Evolutionary conservation across 2,113 vertebrate genomes (phyloP), one percentile per base, ranked within the genome.

Genomic region (Anhinga anhinga): DNA sequence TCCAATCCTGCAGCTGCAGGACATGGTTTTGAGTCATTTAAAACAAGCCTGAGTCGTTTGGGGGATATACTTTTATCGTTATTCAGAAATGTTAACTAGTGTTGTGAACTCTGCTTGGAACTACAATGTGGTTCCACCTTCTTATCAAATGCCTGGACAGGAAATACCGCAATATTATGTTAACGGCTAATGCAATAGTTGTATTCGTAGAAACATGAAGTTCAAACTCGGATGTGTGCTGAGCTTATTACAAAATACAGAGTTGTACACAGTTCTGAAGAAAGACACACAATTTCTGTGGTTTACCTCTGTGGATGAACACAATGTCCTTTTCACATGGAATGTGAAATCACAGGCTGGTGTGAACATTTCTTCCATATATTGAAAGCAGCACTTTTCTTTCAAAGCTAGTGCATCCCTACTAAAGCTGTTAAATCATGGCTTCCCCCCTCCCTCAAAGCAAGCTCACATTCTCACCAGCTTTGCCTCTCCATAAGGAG

Each of bases 1-100:
- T 93, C 86, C 93, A 95, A 7, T 82, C 77, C 83, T 59, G 80
- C 97, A 97, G 97, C 97, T 97, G 96, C 77, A 91, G 90, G 76
- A 92, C 90, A 58, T 53, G 73, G 55, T 7, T 84, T 94, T 93
- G 92, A 90, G 69, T 93, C 44, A 77, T 56, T 92, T 82, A 58
- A 90, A 95, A 82, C 58, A 86, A 85, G 71, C n/a, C 30, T 6
- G 15, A 81, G 73, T 81, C 3, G 1, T 89, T 92, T 86, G 42
- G 90, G 91, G 20, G 56, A 92, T 85, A 77, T 38, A 90, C 19
- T 94, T 91, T 71, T 91, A 77, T 76, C 14, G 1, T 85, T 91
- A 40, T 40, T 89, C 52, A 93, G 91, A 94, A 92, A 92, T 30
- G 10, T 49, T 55, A 62, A 47, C 5, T n/a, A 84, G 47, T 69